These are phyloP conservation scores for Drosophila affinis DNA, from an alignment of 2,888 invertebrate genomes.

Conservation along the genomic window DNA sequence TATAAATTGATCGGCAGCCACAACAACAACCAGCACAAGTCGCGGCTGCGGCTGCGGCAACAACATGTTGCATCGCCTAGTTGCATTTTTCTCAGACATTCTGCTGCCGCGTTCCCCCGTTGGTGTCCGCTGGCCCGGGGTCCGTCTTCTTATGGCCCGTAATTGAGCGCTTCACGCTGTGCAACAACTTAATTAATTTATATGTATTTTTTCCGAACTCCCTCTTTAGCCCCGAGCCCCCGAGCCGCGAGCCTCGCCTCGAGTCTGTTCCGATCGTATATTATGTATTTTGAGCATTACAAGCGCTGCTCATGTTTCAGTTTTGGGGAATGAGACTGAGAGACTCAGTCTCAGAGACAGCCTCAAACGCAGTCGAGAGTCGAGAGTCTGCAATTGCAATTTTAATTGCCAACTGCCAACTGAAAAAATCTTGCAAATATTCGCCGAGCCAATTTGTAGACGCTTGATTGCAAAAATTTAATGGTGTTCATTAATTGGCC, in stretches of 20 bases:
- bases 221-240: conserved; percentile 6
- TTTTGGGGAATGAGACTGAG: conserved; percentile 25
- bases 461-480: conserved; percentile 76
- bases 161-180: conserved; percentile 80
- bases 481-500: conserved; percentile 80
- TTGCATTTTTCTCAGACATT: conserved; percentile 78
- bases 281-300: conserved; percentile 60
- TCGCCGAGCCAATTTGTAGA: conserved; percentile 70
- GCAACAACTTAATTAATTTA: conserved; percentile 80
- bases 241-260: conserved; percentile 33
- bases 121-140: neutral
- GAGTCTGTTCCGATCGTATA: conserved; percentile 27
- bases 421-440: conserved; percentile 72
- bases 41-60: conserved; percentile 10
- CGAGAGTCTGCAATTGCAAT: conserved; percentile 69
- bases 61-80: conserved; percentile 67
- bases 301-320: conserved; percentile 63
- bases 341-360: neutral
- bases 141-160: conserved; percentile 43
- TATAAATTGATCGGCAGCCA: conserved; percentile 61
- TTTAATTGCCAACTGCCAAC: conserved; percentile 64
- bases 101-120: conserved; percentile 36
- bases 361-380: neutral
- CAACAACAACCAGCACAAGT: conserved; percentile 30
- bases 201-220: conserved; percentile 41